Evolutionary conservation across 2,797 vertebrate genomes (phyloP), one percentile per base, ranked within the genome.

Genomic region (Poeciliopsis gracilis): DNA sequence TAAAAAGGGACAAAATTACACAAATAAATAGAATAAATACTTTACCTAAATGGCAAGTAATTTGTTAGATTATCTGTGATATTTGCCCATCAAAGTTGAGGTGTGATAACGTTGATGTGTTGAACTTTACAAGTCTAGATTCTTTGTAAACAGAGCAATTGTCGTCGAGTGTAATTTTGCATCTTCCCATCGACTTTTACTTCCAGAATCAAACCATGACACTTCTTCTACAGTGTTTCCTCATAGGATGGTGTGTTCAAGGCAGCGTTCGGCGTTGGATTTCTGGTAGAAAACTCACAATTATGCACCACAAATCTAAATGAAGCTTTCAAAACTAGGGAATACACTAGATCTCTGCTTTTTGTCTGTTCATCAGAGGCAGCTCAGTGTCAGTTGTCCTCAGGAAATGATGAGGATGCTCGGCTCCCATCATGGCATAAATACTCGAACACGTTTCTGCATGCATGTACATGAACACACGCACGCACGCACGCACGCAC

Each of bases 331-430:
- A 71, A 15, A n/a, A 46, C 43, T 2, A 28, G 23, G 47, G 16
- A 49, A 33, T 23, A 2, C 8, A 23, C 30, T 45, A n/a, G 23
- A 3, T 15, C 3, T 45, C 2, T 2, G 20, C 1, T 23, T 46
- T 46, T 51, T 23, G 20, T 38, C 4, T 25, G 63, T 67, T 67
- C 23, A 12, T 73, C 25, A 74, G 78, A 83, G 69, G 77, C 28
- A 72, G 28, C 71, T 38, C 73, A 80, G 81, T 85, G 84, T 87
- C 79, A 80, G 45, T 57, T 43, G n/a, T 55, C 73, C 20, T 59
- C 4, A 75, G 81, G 89, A 92, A 88, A 91, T 89, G 85, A 66
- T 41, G 49, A n/a, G n/a, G n/a, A 33, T 49, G 80, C 79, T 83
- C 36, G 2, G 63, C 63, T 25, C 20, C 70, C 66, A 71, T 77